Evolutionary conservation across 35 echinoderm and acorn worm genomes (phyloP), one percentile per base, ranked within the genome.

Genomic region (Diadema setosum): DNA sequence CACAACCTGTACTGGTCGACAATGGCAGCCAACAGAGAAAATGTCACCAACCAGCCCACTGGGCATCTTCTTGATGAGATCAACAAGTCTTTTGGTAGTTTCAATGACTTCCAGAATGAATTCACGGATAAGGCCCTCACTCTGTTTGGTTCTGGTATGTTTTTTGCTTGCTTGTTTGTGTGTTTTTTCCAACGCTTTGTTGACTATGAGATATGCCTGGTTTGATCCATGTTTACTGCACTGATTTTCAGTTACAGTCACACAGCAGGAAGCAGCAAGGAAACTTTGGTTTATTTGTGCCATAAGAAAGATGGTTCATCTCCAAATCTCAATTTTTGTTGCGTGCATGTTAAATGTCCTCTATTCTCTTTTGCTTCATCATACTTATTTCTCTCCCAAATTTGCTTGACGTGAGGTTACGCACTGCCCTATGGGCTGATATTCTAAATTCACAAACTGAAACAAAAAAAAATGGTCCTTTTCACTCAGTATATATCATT

Each of bases 1-100:
- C 87, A 95, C 45, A 88, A 90, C 76, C 60, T 95, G 6, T 95
- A 95, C 46, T 95, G 84, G 48, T 90, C 93, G 18, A 82, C 87
- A 0, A 95, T 95, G 92, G 88, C 93, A 14, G 27, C 83, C 45
- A 86, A 86, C 52, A 29, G 21, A 58, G 27, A 33, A 4, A 95
- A 95, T 74, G 78, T 70, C 5, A 95, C 73, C 36, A 25, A 69
- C 12, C 61, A 69, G 39, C 87, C 93, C 5, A 49, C 33, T 15
- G 88, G 83, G 67, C 29, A 45, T 11, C 34, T 95, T 4, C 43
- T 90, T 18, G 8, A 57, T 23, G 37, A 65, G 11, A 95, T 95
- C 39, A 82, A 90, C 8, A 39, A 81, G 45, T 23, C 34, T 5
- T 95, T 95, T 87, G 88, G 87, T 12, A 95, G 83, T 35, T 95